phyloP scores from a whole-genome alignment of 2,888 invertebrate genomes.

The Agrochola macilenta region DNA sequence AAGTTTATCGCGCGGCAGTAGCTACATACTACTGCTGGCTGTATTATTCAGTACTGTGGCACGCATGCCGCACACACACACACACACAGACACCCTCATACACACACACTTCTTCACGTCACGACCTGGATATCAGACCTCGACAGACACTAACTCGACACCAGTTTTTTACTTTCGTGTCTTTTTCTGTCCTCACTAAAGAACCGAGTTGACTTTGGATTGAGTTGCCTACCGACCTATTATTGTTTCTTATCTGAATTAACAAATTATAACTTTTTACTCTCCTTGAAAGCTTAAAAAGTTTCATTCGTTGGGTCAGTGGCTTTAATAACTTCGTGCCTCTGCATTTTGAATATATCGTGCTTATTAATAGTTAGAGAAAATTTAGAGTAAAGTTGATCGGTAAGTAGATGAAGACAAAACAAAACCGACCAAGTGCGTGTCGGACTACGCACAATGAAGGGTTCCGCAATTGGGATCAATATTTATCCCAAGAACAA shows the following conservation, averaged over 20 bases:
- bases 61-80: constrained; percentile 13
- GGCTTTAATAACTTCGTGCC: no score
- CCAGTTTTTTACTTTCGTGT: background rate
- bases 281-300: no score
- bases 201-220: background rate
- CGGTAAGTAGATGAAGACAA: background rate
- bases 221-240: background rate
- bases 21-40: background rate
- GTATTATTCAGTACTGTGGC: constrained; percentile 19
- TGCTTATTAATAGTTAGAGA: background rate
- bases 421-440: background rate
- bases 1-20: constrained; percentile 26
- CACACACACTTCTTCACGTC: background rate
- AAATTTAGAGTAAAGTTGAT: background rate
- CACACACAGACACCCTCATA: background rate
- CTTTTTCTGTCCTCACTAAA: constrained; percentile 5
- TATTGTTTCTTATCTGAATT: constrained; percentile 10
- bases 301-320: no score
- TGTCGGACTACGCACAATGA: no score
- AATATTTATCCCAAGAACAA: no score
- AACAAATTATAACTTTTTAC: no score
- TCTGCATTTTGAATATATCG: background rate
- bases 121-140: constrained; percentile 15
- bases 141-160: constrained; percentile 5
- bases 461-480: no score